A percentile compares a stretch with the other conserved stretches of the same genome.
These are phyloP conservation scores for Cranoglanis bouderius DNA, from an alignment of 2,113 vertebrate species.

Conservation along the genomic window DNA sequence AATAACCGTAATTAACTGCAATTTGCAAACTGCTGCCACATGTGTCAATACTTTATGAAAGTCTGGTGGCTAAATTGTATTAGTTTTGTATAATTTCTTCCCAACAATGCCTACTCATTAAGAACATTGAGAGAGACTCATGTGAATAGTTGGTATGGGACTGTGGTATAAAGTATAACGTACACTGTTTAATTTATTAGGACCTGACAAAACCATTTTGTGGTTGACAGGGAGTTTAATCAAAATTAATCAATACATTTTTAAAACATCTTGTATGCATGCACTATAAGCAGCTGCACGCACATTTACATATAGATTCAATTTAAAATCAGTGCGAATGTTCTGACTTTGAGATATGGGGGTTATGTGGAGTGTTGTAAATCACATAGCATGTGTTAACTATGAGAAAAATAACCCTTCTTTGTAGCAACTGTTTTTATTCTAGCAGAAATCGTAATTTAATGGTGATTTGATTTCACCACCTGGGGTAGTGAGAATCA, in stretches of 20 bases:
- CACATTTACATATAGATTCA: slow-evolving; percentile 3
- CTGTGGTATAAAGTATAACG: background rate
- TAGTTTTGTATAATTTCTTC: slow-evolving; percentile 32
- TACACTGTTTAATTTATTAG: background rate
- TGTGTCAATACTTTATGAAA: slow-evolving; percentile 35
- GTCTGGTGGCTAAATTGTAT: slow-evolving; percentile 27
- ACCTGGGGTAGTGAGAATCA: background rate
- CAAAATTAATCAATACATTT: slow-evolving; percentile 3
- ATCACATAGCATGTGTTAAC: background rate
- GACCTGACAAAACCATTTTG: background rate
- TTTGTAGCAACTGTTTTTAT: background rate
- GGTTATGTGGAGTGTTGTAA: background rate
- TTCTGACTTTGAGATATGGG: background rate
- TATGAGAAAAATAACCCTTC: background rate
- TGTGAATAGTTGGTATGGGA: background rate
- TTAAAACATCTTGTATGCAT: background rate
- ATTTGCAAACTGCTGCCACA: slow-evolving; percentile 34
- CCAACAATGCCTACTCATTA: slow-evolving; percentile 3
- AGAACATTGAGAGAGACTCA: background rate
- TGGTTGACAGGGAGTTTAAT: background rate
- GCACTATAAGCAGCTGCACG: background rate
- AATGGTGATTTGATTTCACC: background rate
- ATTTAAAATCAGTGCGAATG: background rate
- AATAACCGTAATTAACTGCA: slow-evolving; percentile 28
- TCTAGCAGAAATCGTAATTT: background rate